A percentile compares a stretch with the other conserved stretches of the same genome.
Conservation (phyloP, 2,888 invertebrate genomes). For the Mechanitis messenoides region DNA sequence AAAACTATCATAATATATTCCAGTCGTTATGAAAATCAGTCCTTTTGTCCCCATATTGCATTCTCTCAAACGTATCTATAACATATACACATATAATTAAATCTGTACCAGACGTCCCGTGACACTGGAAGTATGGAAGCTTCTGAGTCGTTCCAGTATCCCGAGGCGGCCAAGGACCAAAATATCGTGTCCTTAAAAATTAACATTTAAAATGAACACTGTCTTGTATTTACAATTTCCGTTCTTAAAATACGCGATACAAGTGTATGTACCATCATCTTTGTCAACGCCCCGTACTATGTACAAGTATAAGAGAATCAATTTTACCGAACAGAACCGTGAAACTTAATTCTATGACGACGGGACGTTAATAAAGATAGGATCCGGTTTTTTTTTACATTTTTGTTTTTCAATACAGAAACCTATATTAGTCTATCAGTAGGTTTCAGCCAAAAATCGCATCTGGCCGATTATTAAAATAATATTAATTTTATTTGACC, state of each 20-base stretch:
- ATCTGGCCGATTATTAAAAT: conserved; percentile 25
- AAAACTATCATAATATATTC: conserved; percentile 40
- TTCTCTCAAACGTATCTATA: conserved; percentile 14
- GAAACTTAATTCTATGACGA: background rate
- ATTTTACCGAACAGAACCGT: too few species aligned
- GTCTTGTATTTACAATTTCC: conserved; percentile 67
- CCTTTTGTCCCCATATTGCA: conserved; percentile 58
- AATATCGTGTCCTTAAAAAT: conserved; percentile 65
- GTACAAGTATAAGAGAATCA: conserved; percentile 46
- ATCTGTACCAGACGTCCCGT: too few species aligned
- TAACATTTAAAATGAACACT: conserved; percentile 70
- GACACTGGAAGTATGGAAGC: too few species aligned
- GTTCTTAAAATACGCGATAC: conserved; percentile 56
- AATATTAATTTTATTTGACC: conserved; percentile 22
- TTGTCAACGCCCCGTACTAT: conserved; percentile 40
- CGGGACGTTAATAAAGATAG: conserved; percentile 36
- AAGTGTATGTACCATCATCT: conserved; percentile 44
- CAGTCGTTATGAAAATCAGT: conserved; percentile 30
- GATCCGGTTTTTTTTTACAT: conserved; percentile 42
- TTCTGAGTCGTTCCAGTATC: too few species aligned
- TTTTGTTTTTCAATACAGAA: conserved; percentile 55
- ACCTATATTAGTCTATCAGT: conserved; percentile 56
- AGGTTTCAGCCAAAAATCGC: conserved; percentile 48
- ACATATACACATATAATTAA: conserved; percentile 3
- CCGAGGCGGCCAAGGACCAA: conserved; percentile 18